Evolutionary conservation across 2,113 vertebrate genomes (phyloP).

Genomic region (Probosciger aterrimus): DNA sequence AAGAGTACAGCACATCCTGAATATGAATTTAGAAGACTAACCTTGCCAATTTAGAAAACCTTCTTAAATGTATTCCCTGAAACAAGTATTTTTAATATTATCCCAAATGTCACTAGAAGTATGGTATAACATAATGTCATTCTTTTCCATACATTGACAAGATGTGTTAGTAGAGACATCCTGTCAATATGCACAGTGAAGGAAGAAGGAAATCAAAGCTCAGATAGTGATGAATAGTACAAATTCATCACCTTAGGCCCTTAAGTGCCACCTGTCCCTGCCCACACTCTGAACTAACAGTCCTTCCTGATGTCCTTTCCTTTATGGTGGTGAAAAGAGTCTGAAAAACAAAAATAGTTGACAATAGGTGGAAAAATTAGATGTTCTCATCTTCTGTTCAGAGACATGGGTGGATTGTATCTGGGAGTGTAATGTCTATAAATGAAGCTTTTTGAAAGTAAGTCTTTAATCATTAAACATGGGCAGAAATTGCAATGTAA

Average conservation of each 20-base stretch:
- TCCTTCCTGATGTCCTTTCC: not conserved
- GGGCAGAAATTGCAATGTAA: not conserved
- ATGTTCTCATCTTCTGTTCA: not conserved
- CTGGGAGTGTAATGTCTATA: not conserved
- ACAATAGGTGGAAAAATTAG: not conserved
- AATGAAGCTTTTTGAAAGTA: not conserved
- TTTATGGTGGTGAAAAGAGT: not conserved
- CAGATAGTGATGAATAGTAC: not conserved
- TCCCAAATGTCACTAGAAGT: not conserved
- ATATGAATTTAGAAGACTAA: not conserved
- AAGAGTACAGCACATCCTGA: not conserved
- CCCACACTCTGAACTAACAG: not conserved
- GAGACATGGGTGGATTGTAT: not conserved
- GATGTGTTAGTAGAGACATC: not conserved
- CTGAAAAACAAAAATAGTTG: not conserved
- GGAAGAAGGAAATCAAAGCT: not conserved
- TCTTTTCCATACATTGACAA: not conserved
- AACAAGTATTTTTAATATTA: not conserved
- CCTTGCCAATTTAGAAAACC: not conserved
- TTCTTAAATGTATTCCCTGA: not conserved
- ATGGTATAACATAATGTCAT: not conserved
- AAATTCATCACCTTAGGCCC: not conserved
- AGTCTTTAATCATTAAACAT: not conserved
- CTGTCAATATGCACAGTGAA: not conserved
- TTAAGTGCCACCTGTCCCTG: not conserved